Evolutionary conservation across 2,888 invertebrate species (phyloP), one percentile per base, ranked within the genome.

Genomic region (Lasioglossum zephyrum): DNA sequence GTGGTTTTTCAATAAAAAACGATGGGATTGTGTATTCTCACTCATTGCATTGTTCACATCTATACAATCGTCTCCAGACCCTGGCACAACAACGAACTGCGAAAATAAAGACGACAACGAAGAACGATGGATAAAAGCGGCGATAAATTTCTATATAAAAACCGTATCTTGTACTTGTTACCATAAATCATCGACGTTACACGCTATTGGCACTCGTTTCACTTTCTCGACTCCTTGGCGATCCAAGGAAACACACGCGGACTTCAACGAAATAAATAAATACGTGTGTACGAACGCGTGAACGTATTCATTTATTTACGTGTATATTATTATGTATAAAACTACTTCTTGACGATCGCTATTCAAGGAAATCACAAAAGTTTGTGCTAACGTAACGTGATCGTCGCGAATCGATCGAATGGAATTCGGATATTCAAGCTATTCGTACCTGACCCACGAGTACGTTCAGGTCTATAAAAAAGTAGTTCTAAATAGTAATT

Each of bases 331-430:
- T 53, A 22, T 11, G 39, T 69, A n/a, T 60, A 53, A 36, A 60
- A n/a, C 70, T 66, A 16, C n/a, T 5, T 47, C 69, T 47, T 36
- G 77, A 57, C 66, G 70, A 11, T 74, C 77, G 73, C 26, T 72
- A 18, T 18, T 47, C 31, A 77, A 53, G 73, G 72, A 77, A 82
- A 74, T 85, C 63, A 72, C 77, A 85, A 80, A 82, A 63, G 39
- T 31, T 87, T 87, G 83, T 85, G 74, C 87, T 80, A 73, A 60
- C 47, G n/a, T 39, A 36, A 72, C 47, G 49, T 44, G 53, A 79
- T 78, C 81, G 63, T 60, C 47, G 77, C 74, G 44, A 70, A 66
- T 78, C 75, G 44, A 41, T 31, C 44, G 13, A 57, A 72, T 16
- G 5, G 44, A 49, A 70, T 5, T n/a, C 60, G 16, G 47, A 82